These are phyloP conservation scores for Erpobdella octoculata DNA, from an alignment of 2,888 invertebrate genomes.

Conservation along the genomic window DNA sequence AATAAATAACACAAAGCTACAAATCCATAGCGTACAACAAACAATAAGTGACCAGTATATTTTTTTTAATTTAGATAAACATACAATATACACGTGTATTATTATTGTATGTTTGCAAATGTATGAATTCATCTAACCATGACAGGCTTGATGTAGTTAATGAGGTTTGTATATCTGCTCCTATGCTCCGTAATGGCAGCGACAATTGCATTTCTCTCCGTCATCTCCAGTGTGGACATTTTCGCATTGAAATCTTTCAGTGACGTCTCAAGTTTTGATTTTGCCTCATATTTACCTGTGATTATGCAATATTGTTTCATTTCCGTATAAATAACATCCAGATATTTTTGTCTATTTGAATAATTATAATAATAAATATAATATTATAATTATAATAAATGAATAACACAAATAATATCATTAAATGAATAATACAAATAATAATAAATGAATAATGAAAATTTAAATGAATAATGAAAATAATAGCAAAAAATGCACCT, in stretches of 20 bases:
- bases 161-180: neutral
- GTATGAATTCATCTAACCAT: constrained; percentile 1
- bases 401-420: neutral
- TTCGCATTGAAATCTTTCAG: neutral
- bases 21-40: too few species aligned
- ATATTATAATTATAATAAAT: too few species aligned
- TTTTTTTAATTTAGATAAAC: too few species aligned
- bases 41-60: too few species aligned
- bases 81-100: too few species aligned
- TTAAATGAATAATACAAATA: too few species aligned
- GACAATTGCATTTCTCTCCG: neutral
- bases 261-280: neutral
- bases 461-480: neutral
- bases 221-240: neutral
- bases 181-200: neutral
- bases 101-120: neutral
- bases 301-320: too few species aligned
- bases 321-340: too few species aligned
- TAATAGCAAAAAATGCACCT: constrained; percentile 4
- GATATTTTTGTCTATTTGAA: too few species aligned
- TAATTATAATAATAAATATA: too few species aligned
- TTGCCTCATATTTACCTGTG: constrained; percentile 4
- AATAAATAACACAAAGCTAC: too few species aligned
- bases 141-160: constrained; percentile 9
- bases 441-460: too few species aligned